Evolutionary conservation across 2,888 invertebrate species (phyloP).

Genomic region (Sinopyrophorus schimmeli): DNA sequence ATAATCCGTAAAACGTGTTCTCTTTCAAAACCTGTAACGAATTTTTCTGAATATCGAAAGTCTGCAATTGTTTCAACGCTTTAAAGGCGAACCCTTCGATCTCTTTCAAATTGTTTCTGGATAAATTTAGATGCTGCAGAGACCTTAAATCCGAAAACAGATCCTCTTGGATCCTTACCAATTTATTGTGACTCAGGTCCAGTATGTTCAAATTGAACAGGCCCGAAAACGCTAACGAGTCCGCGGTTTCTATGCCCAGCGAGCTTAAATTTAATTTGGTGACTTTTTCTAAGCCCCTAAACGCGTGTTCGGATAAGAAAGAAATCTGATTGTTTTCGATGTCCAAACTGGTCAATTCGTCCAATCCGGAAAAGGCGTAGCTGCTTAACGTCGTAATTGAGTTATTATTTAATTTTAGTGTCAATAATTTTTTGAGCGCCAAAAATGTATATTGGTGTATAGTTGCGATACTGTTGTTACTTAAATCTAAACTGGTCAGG

Average conservation of each 20-base stretch:
- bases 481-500: slow-evolving; percentile 8
- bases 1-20: neutral
- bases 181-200: slow-evolving; percentile 26
- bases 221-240: slow-evolving; percentile 39
- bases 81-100: neutral
- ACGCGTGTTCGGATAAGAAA: slow-evolving; percentile 6
- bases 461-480: neutral
- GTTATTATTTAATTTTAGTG: slow-evolving; percentile 11
- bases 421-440: neutral
- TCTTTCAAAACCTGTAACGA: neutral
- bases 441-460: slow-evolving; percentile 5
- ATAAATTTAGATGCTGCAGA: neutral
- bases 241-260: slow-evolving; percentile 16
- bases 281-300: slow-evolving; percentile 8
- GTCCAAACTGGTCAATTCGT: neutral
- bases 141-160: neutral
- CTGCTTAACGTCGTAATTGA: slow-evolving; percentile 1
- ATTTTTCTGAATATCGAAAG: no score
- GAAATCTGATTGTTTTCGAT: slow-evolving; percentile 4
- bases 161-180: neutral
- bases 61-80: neutral
- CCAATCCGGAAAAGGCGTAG: slow-evolving; percentile 16
- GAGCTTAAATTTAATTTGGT: slow-evolving; percentile 31
- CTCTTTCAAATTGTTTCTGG: neutral
- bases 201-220: slow-evolving; percentile 42